phyloP scores from a whole-genome alignment of 2,797 vertebrate species.

The Micrastur ruficollis region DNA sequence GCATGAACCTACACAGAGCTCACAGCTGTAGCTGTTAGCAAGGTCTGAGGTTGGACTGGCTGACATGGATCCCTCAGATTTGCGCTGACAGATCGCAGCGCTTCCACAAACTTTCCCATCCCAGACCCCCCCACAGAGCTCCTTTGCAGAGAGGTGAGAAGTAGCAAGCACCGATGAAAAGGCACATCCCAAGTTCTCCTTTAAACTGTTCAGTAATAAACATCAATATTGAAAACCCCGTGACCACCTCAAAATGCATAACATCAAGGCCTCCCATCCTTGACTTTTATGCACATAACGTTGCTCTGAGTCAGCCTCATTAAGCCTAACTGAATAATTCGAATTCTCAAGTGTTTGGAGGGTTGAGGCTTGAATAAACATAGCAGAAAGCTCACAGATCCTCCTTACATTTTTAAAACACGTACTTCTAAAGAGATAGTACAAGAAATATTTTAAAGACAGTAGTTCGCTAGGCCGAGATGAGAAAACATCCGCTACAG shows the following conservation, averaged over 20 bases:
- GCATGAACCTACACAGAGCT: neutral
- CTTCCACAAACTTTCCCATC: neutral
- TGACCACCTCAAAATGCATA: neutral
- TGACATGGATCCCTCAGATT: neutral
- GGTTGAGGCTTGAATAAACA: constrained; percentile 44
- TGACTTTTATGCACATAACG: constrained; percentile 37
- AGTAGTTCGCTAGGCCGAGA: neutral
- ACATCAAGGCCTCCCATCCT: neutral
- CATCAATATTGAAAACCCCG: constrained; percentile 31
- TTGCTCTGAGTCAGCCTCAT: constrained; percentile 13
- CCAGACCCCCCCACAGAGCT: neutral
- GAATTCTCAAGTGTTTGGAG: constrained; percentile 26
- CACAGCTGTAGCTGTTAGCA: neutral
- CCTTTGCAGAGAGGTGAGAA: neutral
- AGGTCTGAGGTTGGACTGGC: neutral
- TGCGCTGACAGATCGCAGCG: neutral
- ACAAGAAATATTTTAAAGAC: neutral
- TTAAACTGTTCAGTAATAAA: neutral
- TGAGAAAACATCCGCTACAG: neutral
- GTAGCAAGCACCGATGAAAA: neutral
- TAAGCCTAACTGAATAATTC: constrained; percentile 37
- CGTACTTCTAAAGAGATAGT: neutral
- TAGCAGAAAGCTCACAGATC: neutral
- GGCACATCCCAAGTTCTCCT: neutral
- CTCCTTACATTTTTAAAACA: neutral